These are phyloP conservation scores for Sebastes kiyomatsui DNA, from an alignment of 2,797 vertebrate species.

Conservation along the genomic window DNA sequence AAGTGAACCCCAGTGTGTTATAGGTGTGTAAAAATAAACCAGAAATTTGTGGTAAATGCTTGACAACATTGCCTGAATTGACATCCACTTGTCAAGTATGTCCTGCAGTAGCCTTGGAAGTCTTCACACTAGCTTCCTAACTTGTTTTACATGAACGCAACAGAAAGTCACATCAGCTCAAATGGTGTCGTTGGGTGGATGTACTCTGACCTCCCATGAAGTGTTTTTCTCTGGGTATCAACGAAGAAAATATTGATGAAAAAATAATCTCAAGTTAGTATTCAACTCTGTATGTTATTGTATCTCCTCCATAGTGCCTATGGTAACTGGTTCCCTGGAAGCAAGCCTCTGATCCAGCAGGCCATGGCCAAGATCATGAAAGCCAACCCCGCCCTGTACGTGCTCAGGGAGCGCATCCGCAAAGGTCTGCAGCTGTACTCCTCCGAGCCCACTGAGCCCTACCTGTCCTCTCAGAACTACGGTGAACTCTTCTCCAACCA, in stretches of 20 bases:
- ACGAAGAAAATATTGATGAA: neutral
- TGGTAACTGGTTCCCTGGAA: slow-evolving; percentile 99
- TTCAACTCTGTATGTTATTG: neutral
- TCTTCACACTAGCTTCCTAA: slow-evolving; percentile 21
- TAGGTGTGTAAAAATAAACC: neutral
- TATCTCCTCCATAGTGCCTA: slow-evolving; percentile 86
- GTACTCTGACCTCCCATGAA: neutral
- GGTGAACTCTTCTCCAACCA: slow-evolving; percentile 99
- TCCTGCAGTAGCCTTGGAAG: neutral
- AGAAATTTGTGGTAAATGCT: neutral
- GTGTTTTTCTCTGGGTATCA: neutral
- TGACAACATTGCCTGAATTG: neutral
- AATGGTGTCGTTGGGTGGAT: neutral
- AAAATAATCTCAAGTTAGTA: neutral
- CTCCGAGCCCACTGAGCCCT: slow-evolving; percentile 98
- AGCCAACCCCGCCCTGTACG: slow-evolving; percentile 97
- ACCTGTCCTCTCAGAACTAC: slow-evolving; percentile 99
- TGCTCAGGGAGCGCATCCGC: slow-evolving; percentile 96
- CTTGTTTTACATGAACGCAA: neutral
- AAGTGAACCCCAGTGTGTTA: neutral
- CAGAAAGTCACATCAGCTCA: neutral
- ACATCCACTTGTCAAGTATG: slow-evolving; percentile 6
- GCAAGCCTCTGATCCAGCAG: slow-evolving; percentile 99
- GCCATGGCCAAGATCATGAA: slow-evolving; percentile 99
- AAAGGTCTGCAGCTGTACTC: slow-evolving; percentile 99